Conservation (phyloP, 2,888 invertebrate genomes). For the Odontothrips loti region DNA sequence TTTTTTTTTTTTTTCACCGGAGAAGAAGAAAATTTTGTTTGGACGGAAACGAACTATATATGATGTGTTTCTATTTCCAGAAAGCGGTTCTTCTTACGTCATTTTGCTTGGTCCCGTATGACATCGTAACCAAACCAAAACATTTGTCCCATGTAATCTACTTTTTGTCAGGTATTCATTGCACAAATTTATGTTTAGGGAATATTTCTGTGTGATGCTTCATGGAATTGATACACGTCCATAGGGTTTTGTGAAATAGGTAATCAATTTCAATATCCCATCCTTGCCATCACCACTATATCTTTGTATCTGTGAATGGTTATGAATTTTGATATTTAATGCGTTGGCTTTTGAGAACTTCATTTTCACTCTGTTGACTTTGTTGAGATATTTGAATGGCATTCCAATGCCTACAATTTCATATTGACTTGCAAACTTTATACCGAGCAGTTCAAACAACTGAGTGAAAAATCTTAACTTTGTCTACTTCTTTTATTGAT, state of each 20-base stretch:
- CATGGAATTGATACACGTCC: neutral
- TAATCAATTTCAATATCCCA: too few species aligned
- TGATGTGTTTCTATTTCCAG: too few species aligned
- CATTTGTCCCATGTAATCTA: neutral
- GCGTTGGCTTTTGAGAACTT: neutral
- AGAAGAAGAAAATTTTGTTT: too few species aligned
- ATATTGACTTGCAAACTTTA: neutral
- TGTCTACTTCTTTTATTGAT: neutral
- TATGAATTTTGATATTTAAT: neutral
- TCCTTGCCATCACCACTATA: too few species aligned
- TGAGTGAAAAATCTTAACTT: neutral
- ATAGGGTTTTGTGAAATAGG: neutral
- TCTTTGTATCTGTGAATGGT: too few species aligned
- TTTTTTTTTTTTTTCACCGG: too few species aligned
- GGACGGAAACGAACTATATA: too few species aligned
- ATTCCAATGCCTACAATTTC: neutral
- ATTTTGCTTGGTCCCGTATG: neutral
- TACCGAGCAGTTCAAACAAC: neutral
- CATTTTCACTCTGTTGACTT: neutral
- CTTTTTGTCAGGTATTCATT: neutral
- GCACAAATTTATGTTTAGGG: neutral
- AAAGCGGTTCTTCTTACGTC: neutral
- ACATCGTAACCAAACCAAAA: slow-evolving; percentile 13
- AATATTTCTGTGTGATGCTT: neutral
- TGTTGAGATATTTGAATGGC: neutral